Evolutionary conservation across 2,113 vertebrate species (phyloP), one percentile per base, ranked within the genome.

Genomic region (Numida meleagris): DNA sequence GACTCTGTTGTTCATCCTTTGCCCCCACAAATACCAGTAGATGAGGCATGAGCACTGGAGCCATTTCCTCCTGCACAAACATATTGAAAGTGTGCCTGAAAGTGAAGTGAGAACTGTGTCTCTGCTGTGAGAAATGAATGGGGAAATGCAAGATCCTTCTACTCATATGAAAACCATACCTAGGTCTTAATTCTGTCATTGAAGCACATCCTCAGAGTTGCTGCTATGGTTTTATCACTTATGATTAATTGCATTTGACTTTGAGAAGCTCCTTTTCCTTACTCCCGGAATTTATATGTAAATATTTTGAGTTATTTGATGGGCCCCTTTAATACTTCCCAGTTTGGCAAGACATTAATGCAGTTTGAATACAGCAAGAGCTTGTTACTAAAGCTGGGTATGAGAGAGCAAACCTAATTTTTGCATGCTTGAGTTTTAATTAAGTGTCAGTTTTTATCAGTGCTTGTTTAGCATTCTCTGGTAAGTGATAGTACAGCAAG

Each of bases 401-500:
- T 12, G 51, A 5, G 70, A 50, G 15, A 61, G 17, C 31, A 71
- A 62, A 17, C 17, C 12, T 55, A 18, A 25, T 40, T 67, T 84
- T 80, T 65, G 31, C 50, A 27, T 46, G 51, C 38, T 76, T 10
- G 45, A 82, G 17, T 23, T 71, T 84, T 80, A 42, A 80, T 25
- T 57, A 50, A 66, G 14, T 9, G 2, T 3, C 17, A 2, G 2
- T 16, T 92, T 90, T 72, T 76, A 29, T 67, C 42, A 55, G 20
- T 18, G 45, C 34, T 80, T 6, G 0, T 68, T 75, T 6, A 25
- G 15, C 3, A 3, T 48, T 36, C 1, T 1, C 61, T 53, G 55
- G 9, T 72, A 17, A 29, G 12, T 5, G 16, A 2, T 0, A 0
- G 6, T 8, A 48, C 33, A 0, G 29, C 3, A 4, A 36, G 38